These are phyloP conservation scores for Macaca nemestrina DNA, from an alignment of 2,113 vertebrate species.

Conservation along the genomic window DNA sequence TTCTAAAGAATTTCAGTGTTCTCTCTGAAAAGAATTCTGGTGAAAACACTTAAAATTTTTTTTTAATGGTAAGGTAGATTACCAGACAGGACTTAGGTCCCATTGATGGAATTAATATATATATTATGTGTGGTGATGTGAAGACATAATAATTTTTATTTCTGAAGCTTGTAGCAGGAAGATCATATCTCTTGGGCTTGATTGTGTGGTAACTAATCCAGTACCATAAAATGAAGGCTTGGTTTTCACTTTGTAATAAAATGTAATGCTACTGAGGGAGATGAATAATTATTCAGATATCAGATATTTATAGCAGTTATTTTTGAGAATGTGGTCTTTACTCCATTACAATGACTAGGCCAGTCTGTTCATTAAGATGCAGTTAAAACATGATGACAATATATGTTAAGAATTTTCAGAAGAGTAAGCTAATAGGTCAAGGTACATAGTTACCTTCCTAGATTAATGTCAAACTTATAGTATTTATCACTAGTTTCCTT, in stretches of 20 bases:
- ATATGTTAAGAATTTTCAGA: not conserved
- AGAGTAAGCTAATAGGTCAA: not conserved
- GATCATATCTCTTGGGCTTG: not conserved
- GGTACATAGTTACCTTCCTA: not conserved
- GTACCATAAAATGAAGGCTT: not conserved
- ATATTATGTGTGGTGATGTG: not conserved
- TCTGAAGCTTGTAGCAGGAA: not conserved
- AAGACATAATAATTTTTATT: not conserved
- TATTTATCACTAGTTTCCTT: not conserved
- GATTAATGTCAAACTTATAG: not conserved
- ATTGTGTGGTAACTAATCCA: not conserved
- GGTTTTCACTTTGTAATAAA: constrained; percentile 2
- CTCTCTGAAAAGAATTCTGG: not conserved
- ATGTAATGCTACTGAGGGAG: not conserved
- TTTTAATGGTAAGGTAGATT: not conserved
- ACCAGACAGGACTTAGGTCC: not conserved
- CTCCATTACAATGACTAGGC: not conserved
- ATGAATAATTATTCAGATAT: not conserved
- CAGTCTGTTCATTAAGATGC: not conserved
- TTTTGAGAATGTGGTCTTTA: not conserved
- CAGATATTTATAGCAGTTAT: not conserved
- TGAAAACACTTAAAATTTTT: not conserved
- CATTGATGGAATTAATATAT: not conserved
- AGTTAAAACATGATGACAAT: not conserved
- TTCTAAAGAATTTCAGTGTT: not conserved